These are phyloP conservation scores for Amphiprion clarkii DNA, from an alignment of 2,797 vertebrate species.

Conservation along the genomic window DNA sequence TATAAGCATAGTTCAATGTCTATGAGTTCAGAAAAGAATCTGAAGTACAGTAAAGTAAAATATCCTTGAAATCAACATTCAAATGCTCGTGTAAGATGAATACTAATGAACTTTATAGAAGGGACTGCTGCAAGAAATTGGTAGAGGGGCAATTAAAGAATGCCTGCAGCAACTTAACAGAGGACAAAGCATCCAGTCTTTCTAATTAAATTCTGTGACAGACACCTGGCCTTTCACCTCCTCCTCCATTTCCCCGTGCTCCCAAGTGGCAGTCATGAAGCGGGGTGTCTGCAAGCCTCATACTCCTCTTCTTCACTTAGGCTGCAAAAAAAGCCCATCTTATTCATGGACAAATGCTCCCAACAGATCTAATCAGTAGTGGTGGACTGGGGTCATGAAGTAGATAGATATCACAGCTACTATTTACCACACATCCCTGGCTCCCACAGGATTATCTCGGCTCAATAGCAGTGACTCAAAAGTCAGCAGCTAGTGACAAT, in stretches of 20 bases:
- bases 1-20: slow-evolving; percentile 38
- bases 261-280: slow-evolving; percentile 79
- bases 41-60: slow-evolving; percentile 60
- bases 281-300: slow-evolving; percentile 65
- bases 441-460: slow-evolving; percentile 55
- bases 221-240: slow-evolving; percentile 89
- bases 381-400: slow-evolving; percentile 58
- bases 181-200: slow-evolving; percentile 86
- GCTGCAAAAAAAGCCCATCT: slow-evolving; percentile 62
- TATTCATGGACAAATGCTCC: slow-evolving; percentile 72
- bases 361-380: slow-evolving; percentile 72
- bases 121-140: slow-evolving; percentile 72
- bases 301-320: slow-evolving; percentile 65
- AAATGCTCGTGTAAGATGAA: slow-evolving; percentile 77
- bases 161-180: slow-evolving; percentile 87
- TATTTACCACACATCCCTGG: slow-evolving; percentile 61
- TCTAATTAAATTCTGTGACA: slow-evolving; percentile 88
- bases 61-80: slow-evolving; percentile 74
- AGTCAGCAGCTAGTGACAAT: slow-evolving; percentile 46
- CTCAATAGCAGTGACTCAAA: slow-evolving; percentile 39
- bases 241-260: slow-evolving; percentile 75
- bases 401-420: slow-evolving; percentile 63
- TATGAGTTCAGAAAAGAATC: slow-evolving; percentile 48
- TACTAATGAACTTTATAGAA: slow-evolving; percentile 82
- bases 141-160: slow-evolving; percentile 87